Conservation (phyloP, 2,888 invertebrate genomes). For the Habroteleia sp. region DNA sequence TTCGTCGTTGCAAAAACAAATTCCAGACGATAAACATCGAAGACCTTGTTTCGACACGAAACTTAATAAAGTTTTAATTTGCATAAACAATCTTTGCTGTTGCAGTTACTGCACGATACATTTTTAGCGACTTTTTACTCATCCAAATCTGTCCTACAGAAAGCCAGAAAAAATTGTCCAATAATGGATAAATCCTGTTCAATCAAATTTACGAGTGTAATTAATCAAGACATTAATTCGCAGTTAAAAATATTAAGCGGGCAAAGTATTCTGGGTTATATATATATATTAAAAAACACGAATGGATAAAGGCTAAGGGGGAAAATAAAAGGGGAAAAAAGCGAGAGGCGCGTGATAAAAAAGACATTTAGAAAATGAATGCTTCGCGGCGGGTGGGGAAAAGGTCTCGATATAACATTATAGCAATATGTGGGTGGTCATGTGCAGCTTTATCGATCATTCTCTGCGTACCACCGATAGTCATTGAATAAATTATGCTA, state of each 20-base stretch:
- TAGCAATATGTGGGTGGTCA: slow-evolving; percentile 62
- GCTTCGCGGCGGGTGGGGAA: background rate
- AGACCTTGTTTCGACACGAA: slow-evolving; percentile 19
- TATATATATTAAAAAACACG: too few relatives aligned
- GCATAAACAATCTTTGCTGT: slow-evolving; percentile 16
- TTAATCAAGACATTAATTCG: slow-evolving; percentile 38
- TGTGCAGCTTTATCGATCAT: slow-evolving; percentile 68
- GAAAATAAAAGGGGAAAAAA: background rate
- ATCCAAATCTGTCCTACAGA: too few relatives aligned
- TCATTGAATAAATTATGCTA: slow-evolving; percentile 72
- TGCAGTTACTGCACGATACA: slow-evolving; percentile 20
- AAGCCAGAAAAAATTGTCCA: slow-evolving; percentile 24
- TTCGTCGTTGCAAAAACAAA: slow-evolving; percentile 19
- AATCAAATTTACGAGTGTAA: slow-evolving; percentile 26
- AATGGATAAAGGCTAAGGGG: too few relatives aligned
- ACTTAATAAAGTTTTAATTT: slow-evolving; percentile 30
- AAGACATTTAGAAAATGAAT: slow-evolving; percentile 42
- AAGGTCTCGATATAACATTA: slow-evolving; percentile 39
- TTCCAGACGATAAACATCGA: slow-evolving; percentile 18
- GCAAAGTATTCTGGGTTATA: too few relatives aligned
- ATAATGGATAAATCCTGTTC: slow-evolving; percentile 44
- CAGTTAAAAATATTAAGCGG: slow-evolving; percentile 27
- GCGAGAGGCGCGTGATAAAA: slow-evolving; percentile 16
- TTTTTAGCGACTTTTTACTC: slow-evolving; percentile 18
- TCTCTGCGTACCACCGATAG: slow-evolving; percentile 65